These are phyloP conservation scores for Myopa tessellatipennis DNA, from an alignment of 2,888 invertebrate genomes.

Conservation along the genomic window DNA sequence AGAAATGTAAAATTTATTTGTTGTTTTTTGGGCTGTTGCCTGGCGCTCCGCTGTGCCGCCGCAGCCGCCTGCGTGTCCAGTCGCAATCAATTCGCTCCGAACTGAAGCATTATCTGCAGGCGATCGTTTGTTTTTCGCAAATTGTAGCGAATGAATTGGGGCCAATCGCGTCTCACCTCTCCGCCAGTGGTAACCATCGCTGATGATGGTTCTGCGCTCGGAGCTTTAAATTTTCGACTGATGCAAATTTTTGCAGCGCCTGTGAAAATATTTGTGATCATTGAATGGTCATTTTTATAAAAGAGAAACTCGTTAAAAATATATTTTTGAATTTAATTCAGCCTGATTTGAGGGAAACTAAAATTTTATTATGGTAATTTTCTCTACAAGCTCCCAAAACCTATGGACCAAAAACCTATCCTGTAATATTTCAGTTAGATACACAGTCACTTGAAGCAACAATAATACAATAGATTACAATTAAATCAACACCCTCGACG, in stretches of 20 bases:
- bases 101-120: slow-evolving; percentile 20
- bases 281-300: neutral
- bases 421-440: too few species aligned
- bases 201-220: slow-evolving; percentile 23
- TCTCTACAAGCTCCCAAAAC: too few species aligned
- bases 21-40: slow-evolving; percentile 21
- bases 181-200: neutral
- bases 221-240: slow-evolving; percentile 14
- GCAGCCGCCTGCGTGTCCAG: slow-evolving; percentile 26
- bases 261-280: slow-evolving; percentile 9
- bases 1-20: slow-evolving; percentile 30
- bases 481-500: too few species aligned
- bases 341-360: neutral
- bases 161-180: neutral
- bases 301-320: slow-evolving; percentile 2
- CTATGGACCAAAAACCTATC: too few species aligned
- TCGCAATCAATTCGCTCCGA: slow-evolving; percentile 35
- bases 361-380: too few species aligned
- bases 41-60: slow-evolving; percentile 4
- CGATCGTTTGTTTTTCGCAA: slow-evolving; percentile 34
- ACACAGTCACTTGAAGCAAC: too few species aligned
- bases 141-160: slow-evolving; percentile 27
- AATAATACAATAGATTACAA: too few species aligned
- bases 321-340: neutral
- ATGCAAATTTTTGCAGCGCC: slow-evolving; percentile 14